phyloP scores from a whole-genome alignment of 2,113 vertebrate genomes.

The Gymnocephalus cernua region DNA sequence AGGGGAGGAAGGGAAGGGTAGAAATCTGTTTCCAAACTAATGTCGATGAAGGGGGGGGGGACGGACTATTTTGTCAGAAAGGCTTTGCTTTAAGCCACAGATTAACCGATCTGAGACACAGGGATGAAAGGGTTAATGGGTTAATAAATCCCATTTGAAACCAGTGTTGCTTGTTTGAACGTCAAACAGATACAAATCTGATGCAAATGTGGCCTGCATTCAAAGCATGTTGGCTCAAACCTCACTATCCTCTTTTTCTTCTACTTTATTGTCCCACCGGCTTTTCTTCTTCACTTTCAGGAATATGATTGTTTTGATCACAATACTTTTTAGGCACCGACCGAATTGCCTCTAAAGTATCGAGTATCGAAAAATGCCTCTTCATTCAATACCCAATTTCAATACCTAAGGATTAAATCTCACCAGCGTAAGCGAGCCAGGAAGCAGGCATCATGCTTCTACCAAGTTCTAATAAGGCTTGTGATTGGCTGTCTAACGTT shows the following conservation, averaged over 20 bases:
- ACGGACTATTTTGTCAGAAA: background rate
- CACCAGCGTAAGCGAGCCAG: too few relatives aligned
- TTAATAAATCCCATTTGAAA: constrained; percentile 41
- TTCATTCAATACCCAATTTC: too few relatives aligned
- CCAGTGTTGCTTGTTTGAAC: constrained; percentile 20
- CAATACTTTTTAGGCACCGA: too few relatives aligned
- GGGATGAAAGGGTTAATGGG: constrained; percentile 30
- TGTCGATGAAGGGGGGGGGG: background rate
- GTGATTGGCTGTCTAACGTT: too few relatives aligned
- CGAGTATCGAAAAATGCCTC: too few relatives aligned
- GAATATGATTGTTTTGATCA: too few relatives aligned
- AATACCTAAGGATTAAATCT: too few relatives aligned
- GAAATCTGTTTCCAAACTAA: constrained; percentile 47
- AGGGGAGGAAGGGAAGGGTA: constrained; percentile 33
- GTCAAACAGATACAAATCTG: constrained; percentile 55
- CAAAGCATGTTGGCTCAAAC: constrained; percentile 18
- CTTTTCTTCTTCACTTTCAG: background rate
- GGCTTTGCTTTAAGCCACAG: background rate
- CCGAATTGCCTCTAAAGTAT: too few relatives aligned
- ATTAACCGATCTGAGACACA: background rate
- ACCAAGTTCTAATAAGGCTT: too few relatives aligned
- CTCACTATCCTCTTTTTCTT: background rate
- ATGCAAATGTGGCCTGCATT: constrained; percentile 63
- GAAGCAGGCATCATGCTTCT: too few relatives aligned
- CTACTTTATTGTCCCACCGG: background rate